A percentile compares a stretch with the other conserved stretches of the same genome.
Conservation (phyloP, 2,888 invertebrate genomes). For the Stratiomys singularior region DNA sequence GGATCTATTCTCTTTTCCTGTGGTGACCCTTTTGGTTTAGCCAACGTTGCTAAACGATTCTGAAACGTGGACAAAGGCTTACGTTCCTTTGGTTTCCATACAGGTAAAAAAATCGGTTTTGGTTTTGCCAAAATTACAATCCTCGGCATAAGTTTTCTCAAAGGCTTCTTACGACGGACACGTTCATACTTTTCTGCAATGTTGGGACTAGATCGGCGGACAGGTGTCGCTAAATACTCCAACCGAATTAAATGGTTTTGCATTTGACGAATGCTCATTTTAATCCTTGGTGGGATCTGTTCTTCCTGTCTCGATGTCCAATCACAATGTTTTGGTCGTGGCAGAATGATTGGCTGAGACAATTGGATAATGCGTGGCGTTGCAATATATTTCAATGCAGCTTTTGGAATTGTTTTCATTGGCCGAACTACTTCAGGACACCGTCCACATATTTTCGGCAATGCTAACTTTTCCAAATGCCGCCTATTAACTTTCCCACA, state of each 20-base stretch:
- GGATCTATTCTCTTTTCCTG: background rate
- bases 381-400: slow-evolving; percentile 3
- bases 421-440: background rate
- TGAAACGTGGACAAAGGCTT: slow-evolving; percentile 4
- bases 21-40: background rate
- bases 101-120: background rate
- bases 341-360: background rate
- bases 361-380: slow-evolving; percentile 22
- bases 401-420: background rate
- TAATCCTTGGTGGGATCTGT: background rate
- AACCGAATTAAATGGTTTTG: slow-evolving; percentile 9
- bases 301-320: background rate
- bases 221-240: slow-evolving; percentile 16
- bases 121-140: slow-evolving; percentile 12
- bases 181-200: background rate
- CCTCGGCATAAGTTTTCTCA: background rate
- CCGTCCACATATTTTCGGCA: slow-evolving; percentile 17
- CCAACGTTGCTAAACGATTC: background rate
- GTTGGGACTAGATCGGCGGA: background rate
- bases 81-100: background rate
- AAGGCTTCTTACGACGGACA: background rate
- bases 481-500: background rate
- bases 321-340: slow-evolving; percentile 9
- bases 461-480: background rate
- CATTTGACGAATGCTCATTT: slow-evolving; percentile 35